Conservation (phyloP, 2,113 vertebrate genomes). For the Hyla sarda region DNA sequence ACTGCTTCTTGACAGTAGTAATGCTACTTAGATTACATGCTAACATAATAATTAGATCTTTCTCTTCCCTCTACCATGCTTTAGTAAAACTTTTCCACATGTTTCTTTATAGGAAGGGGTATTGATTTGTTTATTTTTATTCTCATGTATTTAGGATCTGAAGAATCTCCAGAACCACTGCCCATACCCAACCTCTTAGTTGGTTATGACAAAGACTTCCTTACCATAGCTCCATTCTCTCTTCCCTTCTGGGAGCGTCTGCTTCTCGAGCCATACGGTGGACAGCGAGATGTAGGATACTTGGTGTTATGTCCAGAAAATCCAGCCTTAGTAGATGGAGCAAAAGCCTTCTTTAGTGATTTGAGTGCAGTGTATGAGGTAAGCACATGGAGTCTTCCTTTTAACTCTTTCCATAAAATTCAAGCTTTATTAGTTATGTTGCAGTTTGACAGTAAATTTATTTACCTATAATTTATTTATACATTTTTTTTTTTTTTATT, state of each 20-base stretch:
- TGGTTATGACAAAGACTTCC: constrained; percentile 96
- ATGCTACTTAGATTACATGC: too few species aligned
- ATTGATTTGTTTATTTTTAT: background rate
- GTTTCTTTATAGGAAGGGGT: background rate
- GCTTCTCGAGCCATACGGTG: constrained; percentile 91
- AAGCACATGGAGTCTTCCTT: background rate
- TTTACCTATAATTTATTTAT: too few species aligned
- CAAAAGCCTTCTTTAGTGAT: constrained; percentile 94
- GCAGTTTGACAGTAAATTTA: too few species aligned
- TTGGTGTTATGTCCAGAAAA: constrained; percentile 96
- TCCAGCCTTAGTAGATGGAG: constrained; percentile 88
- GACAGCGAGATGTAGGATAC: constrained; percentile 92
- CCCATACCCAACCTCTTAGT: constrained; percentile 91
- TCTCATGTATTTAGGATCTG: constrained; percentile 79
- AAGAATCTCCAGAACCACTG: constrained; percentile 95
- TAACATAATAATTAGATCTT: too few species aligned
- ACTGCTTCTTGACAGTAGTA: too few species aligned
- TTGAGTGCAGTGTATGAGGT: constrained; percentile 97
- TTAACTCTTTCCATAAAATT: too few species aligned
- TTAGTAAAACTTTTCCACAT: too few species aligned
- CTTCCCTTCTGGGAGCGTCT: constrained; percentile 98
- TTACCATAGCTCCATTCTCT: constrained; percentile 93
- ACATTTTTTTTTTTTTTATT: too few species aligned
- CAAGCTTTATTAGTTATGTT: too few species aligned
- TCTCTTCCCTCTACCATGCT: too few species aligned